A percentile compares a stretch with the other conserved stretches of the same genome.
Conservation (phyloP, 2,888 invertebrate genomes). For the Petrolisthes cinctipes region DNA sequence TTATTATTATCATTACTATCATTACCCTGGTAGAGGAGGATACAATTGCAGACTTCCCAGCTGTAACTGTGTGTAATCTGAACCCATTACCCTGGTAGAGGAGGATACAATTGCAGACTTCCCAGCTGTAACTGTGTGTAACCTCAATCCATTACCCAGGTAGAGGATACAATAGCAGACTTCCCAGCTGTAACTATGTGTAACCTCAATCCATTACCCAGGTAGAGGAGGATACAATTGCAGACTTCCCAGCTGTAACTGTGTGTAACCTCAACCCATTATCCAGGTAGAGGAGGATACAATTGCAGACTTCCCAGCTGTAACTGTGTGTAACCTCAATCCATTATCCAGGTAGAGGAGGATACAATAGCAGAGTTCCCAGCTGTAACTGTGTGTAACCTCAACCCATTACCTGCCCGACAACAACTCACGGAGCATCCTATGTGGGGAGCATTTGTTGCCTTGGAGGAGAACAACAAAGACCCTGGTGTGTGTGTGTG, state of each 20-base stretch:
- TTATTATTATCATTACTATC: not conserved
- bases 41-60: slow-evolving; percentile 32
- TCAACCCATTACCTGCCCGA: slow-evolving; percentile 52
- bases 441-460: slow-evolving; percentile 37
- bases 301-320: slow-evolving; percentile 43
- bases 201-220: slow-evolving; percentile 45
- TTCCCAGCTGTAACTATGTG: slow-evolving; percentile 58
- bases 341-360: slow-evolving; percentile 41
- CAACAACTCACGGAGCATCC: not conserved
- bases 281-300: slow-evolving; percentile 33
- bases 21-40: slow-evolving; percentile 34
- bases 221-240: slow-evolving; percentile 36
- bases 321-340: slow-evolving; percentile 62
- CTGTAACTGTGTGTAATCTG: slow-evolving; percentile 56
- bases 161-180: slow-evolving; percentile 16
- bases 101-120: slow-evolving; percentile 32
- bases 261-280: slow-evolving; percentile 57
- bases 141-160: slow-evolving; percentile 51
- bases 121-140: slow-evolving; percentile 57
- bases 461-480: slow-evolving; percentile 19
- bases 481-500: slow-evolving; percentile 18
- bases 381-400: slow-evolving; percentile 58
- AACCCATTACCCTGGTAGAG: slow-evolving; percentile 35
- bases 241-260: slow-evolving; percentile 51
- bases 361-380: slow-evolving; percentile 45